Evolutionary conservation across 2,797 vertebrate genomes (phyloP).

Genomic region (Glossophaga mutica): DNA sequence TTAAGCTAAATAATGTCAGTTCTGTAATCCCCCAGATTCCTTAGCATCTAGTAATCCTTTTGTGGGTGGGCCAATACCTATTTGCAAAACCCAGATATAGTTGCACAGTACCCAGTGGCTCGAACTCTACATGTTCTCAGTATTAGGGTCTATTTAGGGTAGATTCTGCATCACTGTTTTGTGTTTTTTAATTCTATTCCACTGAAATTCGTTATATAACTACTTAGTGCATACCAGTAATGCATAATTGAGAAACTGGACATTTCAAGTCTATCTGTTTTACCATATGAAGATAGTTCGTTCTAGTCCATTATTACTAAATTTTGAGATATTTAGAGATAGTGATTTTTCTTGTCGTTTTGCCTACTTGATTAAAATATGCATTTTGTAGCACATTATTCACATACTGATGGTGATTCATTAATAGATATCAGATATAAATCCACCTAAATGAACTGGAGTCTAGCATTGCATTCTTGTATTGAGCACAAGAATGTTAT

Average conservation of each 20-base stretch:
- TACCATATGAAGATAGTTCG: neutral
- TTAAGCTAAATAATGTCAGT: neutral
- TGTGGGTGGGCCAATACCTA: neutral
- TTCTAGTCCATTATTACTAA: neutral
- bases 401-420: neutral
- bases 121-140: neutral
- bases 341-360: neutral
- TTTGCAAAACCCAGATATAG: neutral
- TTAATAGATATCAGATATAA: neutral
- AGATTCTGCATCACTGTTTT: neutral
- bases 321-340: neutral
- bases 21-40: neutral
- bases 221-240: neutral
- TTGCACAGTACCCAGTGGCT: neutral
- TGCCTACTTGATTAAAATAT: neutral
- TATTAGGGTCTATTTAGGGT: neutral
- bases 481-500: neutral
- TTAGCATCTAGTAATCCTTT: neutral
- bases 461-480: neutral
- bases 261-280: neutral
- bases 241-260: neutral
- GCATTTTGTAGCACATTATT: neutral
- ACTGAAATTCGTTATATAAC: neutral
- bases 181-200: neutral
- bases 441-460: neutral